Percentiles rank a stretch among this genome's conserved stretches.
Conservation (phyloP, 2,888 invertebrate genomes). For the Stratiomys singularior region DNA sequence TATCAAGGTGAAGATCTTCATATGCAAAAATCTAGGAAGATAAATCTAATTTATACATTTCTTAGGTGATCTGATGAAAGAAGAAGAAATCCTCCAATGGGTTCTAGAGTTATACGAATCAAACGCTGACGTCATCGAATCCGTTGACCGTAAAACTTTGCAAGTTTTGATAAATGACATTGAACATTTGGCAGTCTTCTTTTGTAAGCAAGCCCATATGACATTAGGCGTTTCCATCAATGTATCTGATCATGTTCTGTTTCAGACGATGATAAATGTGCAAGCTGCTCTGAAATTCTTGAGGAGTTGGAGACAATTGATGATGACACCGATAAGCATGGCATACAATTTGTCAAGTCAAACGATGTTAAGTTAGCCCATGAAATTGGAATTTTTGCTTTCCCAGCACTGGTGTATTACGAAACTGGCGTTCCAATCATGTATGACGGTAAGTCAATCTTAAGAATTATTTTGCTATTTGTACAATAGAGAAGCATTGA, state of each 20-base stretch:
- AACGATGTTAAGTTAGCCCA: conserved; percentile 89
- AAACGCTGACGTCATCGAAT: conserved; percentile 89
- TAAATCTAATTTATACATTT: too few species aligned
- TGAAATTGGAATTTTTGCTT: conserved; percentile 91
- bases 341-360: conserved; percentile 93
- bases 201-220: conserved; percentile 81
- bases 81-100: conserved; percentile 90
- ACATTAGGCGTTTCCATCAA: too few species aligned
- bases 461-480: too few species aligned
- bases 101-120: conserved; percentile 86
- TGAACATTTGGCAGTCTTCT: conserved; percentile 91
- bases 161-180: conserved; percentile 90
- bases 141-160: conserved; percentile 88
- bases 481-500: too few species aligned
- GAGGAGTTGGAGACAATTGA: conserved; percentile 92
- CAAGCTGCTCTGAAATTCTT: conserved; percentile 83
- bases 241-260: too few species aligned
- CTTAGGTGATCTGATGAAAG: conserved; percentile 84
- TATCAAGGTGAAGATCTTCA: conserved; percentile 70
- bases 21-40: neutral
- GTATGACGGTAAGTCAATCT: conserved; percentile 84
- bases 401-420: conserved; percentile 92
- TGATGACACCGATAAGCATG: conserved; percentile 91
- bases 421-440: conserved; percentile 94
- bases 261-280: conserved; percentile 84